Conservation (phyloP, 2,888 invertebrate genomes). For the Entomobrya proxima region DNA sequence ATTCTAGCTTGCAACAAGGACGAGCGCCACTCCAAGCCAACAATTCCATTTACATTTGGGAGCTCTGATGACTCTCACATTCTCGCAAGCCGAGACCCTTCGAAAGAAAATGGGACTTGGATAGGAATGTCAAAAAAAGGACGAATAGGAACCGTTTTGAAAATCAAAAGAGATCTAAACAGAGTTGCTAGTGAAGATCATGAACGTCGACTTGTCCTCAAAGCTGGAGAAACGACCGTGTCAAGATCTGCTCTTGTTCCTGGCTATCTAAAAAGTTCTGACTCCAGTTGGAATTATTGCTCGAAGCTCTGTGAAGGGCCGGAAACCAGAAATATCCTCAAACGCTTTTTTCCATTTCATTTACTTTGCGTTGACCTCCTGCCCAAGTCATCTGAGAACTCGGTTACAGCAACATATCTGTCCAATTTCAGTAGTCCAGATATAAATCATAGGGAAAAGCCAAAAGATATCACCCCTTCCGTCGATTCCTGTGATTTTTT, state of each 20-base stretch:
- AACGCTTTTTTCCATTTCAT: constrained; percentile 38
- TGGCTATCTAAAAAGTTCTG: not conserved
- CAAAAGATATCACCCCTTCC: constrained; percentile 22
- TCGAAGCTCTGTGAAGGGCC: not conserved
- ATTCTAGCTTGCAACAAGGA: constrained; percentile 89
- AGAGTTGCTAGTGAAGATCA: not conserved
- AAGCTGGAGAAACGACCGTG: not conserved
- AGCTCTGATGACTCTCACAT: constrained; percentile 78
- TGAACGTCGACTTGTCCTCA: not conserved
- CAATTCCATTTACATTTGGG: constrained; percentile 82
- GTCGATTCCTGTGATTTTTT: constrained; percentile 4
- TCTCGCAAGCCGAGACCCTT: not conserved
- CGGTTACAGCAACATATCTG: constrained; percentile 24
- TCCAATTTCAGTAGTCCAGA: constrained; percentile 19
- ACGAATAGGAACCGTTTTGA: not conserved
- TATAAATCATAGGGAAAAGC: not conserved
- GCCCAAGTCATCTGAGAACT: not conserved
- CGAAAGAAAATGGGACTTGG: not conserved
- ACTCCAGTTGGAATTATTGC: constrained; percentile 10
- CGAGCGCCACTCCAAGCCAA: constrained; percentile 85
- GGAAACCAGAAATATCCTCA: not conserved
- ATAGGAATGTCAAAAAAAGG: constrained; percentile 43
- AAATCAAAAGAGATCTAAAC: constrained; percentile 20
- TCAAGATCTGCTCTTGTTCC: constrained; percentile 33
- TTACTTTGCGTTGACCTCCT: constrained; percentile 18